Base-by-base conservation (phyloP, 1,140 invertebrate species). In the Drusus annulatus region DNA sequence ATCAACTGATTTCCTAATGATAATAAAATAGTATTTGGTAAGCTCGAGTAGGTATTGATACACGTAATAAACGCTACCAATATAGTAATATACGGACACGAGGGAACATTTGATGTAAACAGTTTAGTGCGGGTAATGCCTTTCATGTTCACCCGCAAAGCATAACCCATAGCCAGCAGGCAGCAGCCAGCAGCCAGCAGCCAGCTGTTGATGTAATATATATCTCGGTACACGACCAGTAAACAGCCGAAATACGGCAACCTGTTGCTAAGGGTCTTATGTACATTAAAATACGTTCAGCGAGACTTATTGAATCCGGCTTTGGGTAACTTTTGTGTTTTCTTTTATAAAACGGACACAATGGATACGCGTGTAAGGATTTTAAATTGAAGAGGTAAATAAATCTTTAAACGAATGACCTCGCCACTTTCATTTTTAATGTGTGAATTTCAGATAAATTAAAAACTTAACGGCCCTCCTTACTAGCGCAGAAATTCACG, bases 211-310 rank as follows among this genome's bases (percentile, higher is more conserved):
- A 52, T 73, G 5, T 56, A 19, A 36, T 45, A 45, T 45, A 45
- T 45, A 45, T 45, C 8, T 45, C 36, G 10, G 36, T 45, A 45
- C 36, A 13, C 5, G 51, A 28, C 50, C n/a, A 54, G 69, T 74
- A 76, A 76, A 62, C 74, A 76, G 17, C 74, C 28, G 17, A 76
- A 62, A 76, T 76, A 45, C 25, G 15, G 16, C 74, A 58, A 76
- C 74, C 58, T 76, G 74, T 76, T 76, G 74, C 74, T 56, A 52
- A 13, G 31, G n/a, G 31, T n/a, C 36, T 65, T 65, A n/a, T 65
- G 23, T 65, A 65, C 62, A 65, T 65, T 17, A 65, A 10, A 65
- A 65, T 65, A 65, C 25, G 25, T 16, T 63, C 2, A 16, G 25
- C 25, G 25, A 28, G 62, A 63, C 62, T 62, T 28, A 25, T 56